Base-by-base conservation (phyloP, 2,888 invertebrate species). In the Drosophila ochracea region DNA sequence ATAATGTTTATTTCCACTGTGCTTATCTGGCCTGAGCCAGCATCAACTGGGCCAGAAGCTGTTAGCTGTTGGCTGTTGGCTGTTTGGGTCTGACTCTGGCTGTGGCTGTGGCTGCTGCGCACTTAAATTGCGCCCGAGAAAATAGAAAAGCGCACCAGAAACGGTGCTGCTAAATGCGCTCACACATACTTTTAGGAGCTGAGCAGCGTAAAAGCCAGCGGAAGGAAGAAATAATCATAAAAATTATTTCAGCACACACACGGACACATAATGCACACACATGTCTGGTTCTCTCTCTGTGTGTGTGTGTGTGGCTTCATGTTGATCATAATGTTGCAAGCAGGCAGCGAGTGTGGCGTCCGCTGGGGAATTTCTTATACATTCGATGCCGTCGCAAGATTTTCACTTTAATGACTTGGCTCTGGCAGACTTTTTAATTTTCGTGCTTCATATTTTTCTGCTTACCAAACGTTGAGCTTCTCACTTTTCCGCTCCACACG, bases 171-270 rank as follows among this genome's bases (percentile, higher is more conserved):
- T 78, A 82, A 82, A 82, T 82, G 83, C 77, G 83, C 78, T 67
- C 80, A 76, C 81, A 74, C 78, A 83, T 78, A 88, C 87, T 83
- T 83, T 84, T 57, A 39, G 57, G 73, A 81, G 79, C 66, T 88
- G 80, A 63, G 65, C 57, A 65, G 73, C 71, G 70, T 75, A 68
- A 76, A 80, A 79, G 83, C 76, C 65, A 54, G 72, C 84, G 91
- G 92, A 92, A 91, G 91, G 92, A 91, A 91, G 90, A 90, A 92
- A 92, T 92, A 91, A 92, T 91, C 92, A 92, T 92, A 92, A 91
- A 92, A 91, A 92, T 92, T 91, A 91, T 90, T 92, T 85, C 83
- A 86, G 64, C 78, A 60, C 76, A 54, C 77, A 80, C 68, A 75
- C 65, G 53, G 10, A 53, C 58, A 73, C 67, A 57, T 54, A 65